Evolutionary conservation across 2,888 invertebrate genomes (phyloP).

Genomic region (Synanthedon andrenaeformis): DNA sequence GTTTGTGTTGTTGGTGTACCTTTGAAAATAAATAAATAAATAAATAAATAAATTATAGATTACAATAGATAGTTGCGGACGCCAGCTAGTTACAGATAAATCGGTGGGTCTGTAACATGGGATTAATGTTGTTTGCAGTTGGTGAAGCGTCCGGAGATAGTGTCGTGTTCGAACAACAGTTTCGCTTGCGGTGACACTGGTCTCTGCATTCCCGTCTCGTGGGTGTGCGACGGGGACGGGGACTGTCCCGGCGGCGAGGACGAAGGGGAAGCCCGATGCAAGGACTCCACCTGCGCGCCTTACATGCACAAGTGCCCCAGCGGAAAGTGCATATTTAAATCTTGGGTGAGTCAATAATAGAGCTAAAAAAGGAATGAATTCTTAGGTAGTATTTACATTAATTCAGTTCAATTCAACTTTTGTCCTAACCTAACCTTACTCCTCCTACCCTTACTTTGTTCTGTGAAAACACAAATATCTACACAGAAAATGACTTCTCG

Average conservation of each 20-base stretch:
- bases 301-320: conserved; percentile 78
- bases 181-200: conserved; percentile 49
- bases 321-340: conserved; percentile 66
- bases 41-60: no score
- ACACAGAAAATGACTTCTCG: no score
- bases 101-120: no score
- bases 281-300: conserved; percentile 75
- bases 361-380: no score
- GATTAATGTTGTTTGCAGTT: background rate
- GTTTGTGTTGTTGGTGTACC: no score
- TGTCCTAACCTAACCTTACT: no score
- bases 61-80: no score
- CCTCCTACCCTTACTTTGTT: no score
- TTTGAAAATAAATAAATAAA: no score
- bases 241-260: conserved; percentile 84
- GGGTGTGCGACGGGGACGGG: conserved; percentile 84
- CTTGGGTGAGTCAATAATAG: conserved; percentile 55
- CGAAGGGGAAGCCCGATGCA: conserved; percentile 74
- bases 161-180: conserved; percentile 33
- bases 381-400: background rate
- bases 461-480: no score
- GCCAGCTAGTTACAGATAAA: no score
- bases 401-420: no score
- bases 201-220: conserved; percentile 78
- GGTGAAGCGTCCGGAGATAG: conserved; percentile 27